Base-by-base conservation (phyloP, 2,113 vertebrate genomes). In the Hippocampus barbouri region DNA sequence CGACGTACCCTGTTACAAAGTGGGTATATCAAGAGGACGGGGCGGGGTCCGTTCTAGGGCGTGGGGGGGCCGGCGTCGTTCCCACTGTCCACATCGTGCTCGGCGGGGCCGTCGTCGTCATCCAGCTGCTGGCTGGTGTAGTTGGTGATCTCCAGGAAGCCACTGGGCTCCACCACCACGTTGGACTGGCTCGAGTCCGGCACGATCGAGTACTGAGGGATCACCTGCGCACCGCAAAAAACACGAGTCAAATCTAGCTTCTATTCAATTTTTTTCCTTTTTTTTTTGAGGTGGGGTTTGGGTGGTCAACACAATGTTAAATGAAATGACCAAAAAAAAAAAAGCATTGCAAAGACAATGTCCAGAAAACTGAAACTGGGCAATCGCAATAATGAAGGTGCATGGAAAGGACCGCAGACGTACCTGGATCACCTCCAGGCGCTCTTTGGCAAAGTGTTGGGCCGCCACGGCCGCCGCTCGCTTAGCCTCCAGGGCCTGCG, bases 121-220 rank as follows among this genome's bases (percentile, higher is more conserved):
- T 98, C 95, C 64, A 99, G 93, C 72, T 95, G 94, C 87, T 99
- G 97, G 87, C 97, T 99, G 89, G 97, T 98, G 89, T 96, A 99
- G 90, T 98, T 95, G 79, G 94, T 97, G 81, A 99, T 95, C 81
- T 99, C 96, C 86, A 99, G 93, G 67, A 99, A 97, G 72, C 97
- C 97, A 0, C 97, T 98, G 88, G 97, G 97, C 89, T 99, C 97
- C 83, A 99, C 97, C 23, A 98, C 96, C 83, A 99, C 97, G 1
- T 97, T 98, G 86, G 97, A 98, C 79, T 93, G 93, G 86, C 96
- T 95, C 86, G 97, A 96, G 90, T 97, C 96, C 66, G 96, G 97
- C 89, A 97, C 92, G 88, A 98, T 97, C 82, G 97, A 94, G 87
- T 94, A 99, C 91, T 97, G 97, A 51, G 97, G 97, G 79, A 98